Evolutionary conservation across 2,888 invertebrate species (phyloP).

Genomic region (Drosophila mayaguana): DNA sequence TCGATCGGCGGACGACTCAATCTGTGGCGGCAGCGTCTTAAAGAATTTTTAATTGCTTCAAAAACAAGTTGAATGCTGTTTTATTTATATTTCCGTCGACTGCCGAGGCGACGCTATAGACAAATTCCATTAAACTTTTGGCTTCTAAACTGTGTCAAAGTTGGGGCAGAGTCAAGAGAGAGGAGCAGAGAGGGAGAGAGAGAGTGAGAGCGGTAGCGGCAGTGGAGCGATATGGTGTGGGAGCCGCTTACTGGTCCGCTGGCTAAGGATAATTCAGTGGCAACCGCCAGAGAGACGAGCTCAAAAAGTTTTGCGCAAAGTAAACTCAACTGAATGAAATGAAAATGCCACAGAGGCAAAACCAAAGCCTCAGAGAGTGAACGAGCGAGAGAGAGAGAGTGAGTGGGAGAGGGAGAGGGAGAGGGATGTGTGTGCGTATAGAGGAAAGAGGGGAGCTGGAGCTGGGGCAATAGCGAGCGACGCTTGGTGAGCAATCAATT

Average conservation of each 20-base stretch:
- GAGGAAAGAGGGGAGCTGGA: neutral
- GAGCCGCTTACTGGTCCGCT: slow-evolving; percentile 71
- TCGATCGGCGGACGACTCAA: slow-evolving; percentile 48
- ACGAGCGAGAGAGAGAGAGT: neutral
- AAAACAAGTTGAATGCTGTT: slow-evolving; percentile 81
- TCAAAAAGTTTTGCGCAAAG: slow-evolving; percentile 75
- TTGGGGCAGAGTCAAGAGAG: slow-evolving; percentile 37
- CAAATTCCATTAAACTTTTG: slow-evolving; percentile 82
- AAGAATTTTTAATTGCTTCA: slow-evolving; percentile 81
- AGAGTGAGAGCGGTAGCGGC: neutral
- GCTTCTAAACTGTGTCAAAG: slow-evolving; percentile 80
- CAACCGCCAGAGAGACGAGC: slow-evolving; percentile 60
- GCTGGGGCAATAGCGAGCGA: slow-evolving; percentile 17
- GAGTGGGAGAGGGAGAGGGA: neutral
- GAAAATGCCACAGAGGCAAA: slow-evolving; percentile 81
- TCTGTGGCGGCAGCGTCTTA: slow-evolving; percentile 59
- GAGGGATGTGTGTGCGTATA: neutral
- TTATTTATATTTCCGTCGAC: slow-evolving; percentile 76
- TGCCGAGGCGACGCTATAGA: slow-evolving; percentile 71
- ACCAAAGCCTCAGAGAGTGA: slow-evolving; percentile 42
- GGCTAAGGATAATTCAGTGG: slow-evolving; percentile 76
- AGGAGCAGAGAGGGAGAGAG: neutral
- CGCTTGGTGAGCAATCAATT: slow-evolving; percentile 77
- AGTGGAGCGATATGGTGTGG: neutral
- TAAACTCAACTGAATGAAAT: slow-evolving; percentile 80